These are phyloP conservation scores for Cyclophora punctaria DNA, from an alignment of 2,888 invertebrate species.

Conservation along the genomic window DNA sequence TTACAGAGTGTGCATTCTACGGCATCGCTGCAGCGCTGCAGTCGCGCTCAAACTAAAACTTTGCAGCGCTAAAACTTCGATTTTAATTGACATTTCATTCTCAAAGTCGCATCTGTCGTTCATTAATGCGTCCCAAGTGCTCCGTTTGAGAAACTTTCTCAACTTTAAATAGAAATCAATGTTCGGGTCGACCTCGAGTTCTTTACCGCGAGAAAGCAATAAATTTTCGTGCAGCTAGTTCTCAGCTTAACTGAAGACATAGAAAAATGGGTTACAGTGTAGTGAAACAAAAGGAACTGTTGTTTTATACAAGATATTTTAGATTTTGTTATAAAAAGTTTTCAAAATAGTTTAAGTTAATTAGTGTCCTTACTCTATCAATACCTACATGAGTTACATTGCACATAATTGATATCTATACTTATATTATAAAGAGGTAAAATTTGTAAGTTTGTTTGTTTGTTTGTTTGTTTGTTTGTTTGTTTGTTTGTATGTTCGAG, in stretches of 20 bases:
- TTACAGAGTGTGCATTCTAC: no score
- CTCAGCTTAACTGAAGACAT: constrained; percentile 4
- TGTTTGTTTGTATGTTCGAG: no score
- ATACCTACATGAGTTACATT: no score
- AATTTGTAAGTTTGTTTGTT: no score
- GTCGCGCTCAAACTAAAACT: background rate
- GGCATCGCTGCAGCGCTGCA: no score
- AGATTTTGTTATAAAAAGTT: no score
- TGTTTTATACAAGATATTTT: no score
- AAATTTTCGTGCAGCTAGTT: constrained; percentile 11
- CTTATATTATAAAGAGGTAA: no score
- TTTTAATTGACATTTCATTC: constrained; percentile 15
- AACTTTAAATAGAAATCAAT: constrained; percentile 20
- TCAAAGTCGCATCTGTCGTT: constrained; percentile 13
- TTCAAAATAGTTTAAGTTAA: no score
- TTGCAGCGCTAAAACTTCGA: constrained; percentile 7
- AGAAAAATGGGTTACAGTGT: background rate
- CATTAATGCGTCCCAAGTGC: constrained; percentile 18
- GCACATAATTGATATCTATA: no score
- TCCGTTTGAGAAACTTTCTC: constrained; percentile 14
- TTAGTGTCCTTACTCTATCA: no score
- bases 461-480: no score
- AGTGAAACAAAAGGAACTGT: background rate
- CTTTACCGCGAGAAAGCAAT: constrained; percentile 4
- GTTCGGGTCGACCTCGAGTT: constrained; percentile 6